Evolutionary conservation across 2,888 invertebrate genomes (phyloP), one percentile per base, ranked within the genome.

Genomic region (Thecophora atra): DNA sequence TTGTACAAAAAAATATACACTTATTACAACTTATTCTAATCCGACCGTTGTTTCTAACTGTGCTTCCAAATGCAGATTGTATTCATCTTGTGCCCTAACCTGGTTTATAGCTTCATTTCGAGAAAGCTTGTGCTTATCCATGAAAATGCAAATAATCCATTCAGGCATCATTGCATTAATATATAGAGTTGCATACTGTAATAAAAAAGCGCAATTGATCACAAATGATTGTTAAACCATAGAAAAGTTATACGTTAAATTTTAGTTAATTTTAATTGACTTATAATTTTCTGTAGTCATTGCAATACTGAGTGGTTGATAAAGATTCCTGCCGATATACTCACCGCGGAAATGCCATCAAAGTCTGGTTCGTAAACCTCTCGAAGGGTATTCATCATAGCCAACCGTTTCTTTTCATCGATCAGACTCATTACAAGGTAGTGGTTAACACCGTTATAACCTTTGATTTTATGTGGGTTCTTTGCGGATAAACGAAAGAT

Each of bases 141-240:
- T 85, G 56, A 83, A 82, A 0, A 85, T 75, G 6, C 79, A 77
- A 3, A 84, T 75, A 13, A 83, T 77, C 84, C 84, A 85, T 67
- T 83, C 79, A 0, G 84, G 85, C 65, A 85, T 74, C 60, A 85
- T 71, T 0, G 81, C 85, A 70, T 85, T 85, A 11, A 82, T 76
- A 21, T 81, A 78, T 19, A 85, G 76, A 13, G 80, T 77, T 37
- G 78, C 76, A 58, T 79, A 77, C 85, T 84, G 62, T 28, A 65
- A 70, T 6, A n/a, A 8, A 17, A 37, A 21, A 42, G 21, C 17
- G 56, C 21, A 30, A 56, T 28, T 42, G 54, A 60, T 6, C 17
- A 60, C 15, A 47, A 47, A 17, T n/a, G 4, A 0, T 0, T 47
- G 47, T 47, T n/a, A 5, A n/a, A 47, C 1, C 17, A 47, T 47